Evolutionary conservation across 2,113 vertebrate species (phyloP), one percentile per base, ranked within the genome.

Genomic region (Uropsilus gracilis): DNA sequence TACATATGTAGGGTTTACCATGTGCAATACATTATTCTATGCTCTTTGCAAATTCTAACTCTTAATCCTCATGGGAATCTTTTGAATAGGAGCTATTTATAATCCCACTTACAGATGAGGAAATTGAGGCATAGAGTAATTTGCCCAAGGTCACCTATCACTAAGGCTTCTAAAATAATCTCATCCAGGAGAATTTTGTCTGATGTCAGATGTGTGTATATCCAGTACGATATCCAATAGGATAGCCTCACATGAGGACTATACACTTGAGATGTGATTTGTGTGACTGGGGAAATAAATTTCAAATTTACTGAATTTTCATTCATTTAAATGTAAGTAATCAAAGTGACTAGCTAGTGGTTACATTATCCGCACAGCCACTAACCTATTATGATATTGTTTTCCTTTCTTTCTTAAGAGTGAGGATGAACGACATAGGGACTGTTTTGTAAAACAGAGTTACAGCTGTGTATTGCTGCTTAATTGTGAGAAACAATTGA

Each of bases 401-500:
- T 64, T 85, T 61, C 22, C 53, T 75, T 68, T 22, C 30, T 63
- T 4, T 59, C 55, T 44, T 44, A 73, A 55, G 37, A 91, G 50
- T 12, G 16, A 86, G 64, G 61, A 10, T 32, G 26, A 91, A 63
- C 53, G 69, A 34, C 53, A 61, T 8, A 75, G 71, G 34, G 34
- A 86, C 72, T 72, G 55, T 89, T 96, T 18, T 53, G 32, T 37
- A n/a, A 76, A 88, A 69, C 30, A 42, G 37, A 64, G 55, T 44
- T 61, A 44, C 39, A 61, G 16, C 11, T 20, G 90, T 81, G 20
- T 20, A 55, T 55, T 76, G 30, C n/a, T 84, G 30, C 46, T 91
- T 73, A 53, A 91, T 89, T 72, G 39, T 76, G 48, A 84, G 76
- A 66, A 78, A 84, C 59, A 91, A 76, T 4, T 13, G 72, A 87